Conservation (phyloP, 2,113 vertebrate species). For the Riparia riparia region DNA sequence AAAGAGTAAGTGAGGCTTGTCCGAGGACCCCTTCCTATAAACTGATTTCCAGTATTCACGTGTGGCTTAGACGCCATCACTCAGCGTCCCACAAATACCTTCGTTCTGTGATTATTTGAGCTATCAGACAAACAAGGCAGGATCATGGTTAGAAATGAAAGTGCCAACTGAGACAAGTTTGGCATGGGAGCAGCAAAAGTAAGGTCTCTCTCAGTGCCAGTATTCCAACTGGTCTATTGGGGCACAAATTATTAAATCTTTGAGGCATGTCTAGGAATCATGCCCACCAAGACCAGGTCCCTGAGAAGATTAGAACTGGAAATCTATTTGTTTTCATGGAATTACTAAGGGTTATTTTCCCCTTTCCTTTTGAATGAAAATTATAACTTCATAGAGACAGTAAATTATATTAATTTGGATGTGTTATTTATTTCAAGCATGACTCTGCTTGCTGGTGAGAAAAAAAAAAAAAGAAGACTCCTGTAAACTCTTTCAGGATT, state of each 20-base stretch:
- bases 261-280: not conserved
- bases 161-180: not conserved
- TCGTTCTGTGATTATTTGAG: not conserved
- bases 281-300: not conserved
- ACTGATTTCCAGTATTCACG: not conserved
- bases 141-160: not conserved
- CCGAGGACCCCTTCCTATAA: not conserved
- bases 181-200: not conserved
- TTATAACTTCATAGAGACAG: not conserved
- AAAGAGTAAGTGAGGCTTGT: not conserved
- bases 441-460: not conserved
- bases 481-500: not conserved
- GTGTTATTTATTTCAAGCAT: not conserved
- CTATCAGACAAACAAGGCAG: not conserved
- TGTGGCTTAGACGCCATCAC: accelerated
- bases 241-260: not conserved
- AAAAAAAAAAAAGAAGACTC: not conserved
- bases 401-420: not conserved
- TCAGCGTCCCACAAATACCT: not conserved
- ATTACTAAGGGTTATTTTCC: not conserved
- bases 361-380: not conserved
- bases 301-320: not conserved
- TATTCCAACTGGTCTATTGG: not conserved
- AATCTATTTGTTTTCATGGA: not conserved
- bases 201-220: not conserved